Base-by-base conservation (phyloP, 1,140 invertebrate species). In the Drosophila ficusphila region DNA sequence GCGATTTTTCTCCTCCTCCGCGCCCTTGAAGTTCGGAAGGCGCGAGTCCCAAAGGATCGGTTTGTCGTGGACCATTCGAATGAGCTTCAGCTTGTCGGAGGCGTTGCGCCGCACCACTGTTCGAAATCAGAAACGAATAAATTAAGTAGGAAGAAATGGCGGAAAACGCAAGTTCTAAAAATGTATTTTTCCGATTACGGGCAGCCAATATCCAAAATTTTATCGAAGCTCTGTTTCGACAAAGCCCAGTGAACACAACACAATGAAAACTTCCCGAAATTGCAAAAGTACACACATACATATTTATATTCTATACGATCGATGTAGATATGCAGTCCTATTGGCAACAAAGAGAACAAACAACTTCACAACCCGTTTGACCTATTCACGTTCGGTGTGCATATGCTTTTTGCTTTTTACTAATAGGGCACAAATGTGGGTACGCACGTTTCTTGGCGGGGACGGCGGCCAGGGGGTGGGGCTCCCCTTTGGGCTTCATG, bases 31-130 rank as follows among this genome's bases (percentile, higher is more conserved):
- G 33, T 91, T 91, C n/a, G 90, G 90, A n/a, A 91, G 44, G 7
- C 90, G 90, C 0, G 90, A 91, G 42, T 91, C 90, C 90, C 90
- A 91, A 19, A 91, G 57, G 12, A 91, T 91, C 23, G 89, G 90
- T 53, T 91, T 90, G 29, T 91, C 82, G 36, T 91, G 89, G n/a
- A 91, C 90, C 90, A 91, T 91, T 54, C 89, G 86, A 21, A 91
- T 91, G 19, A 91, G 90, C 44, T 89, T 90, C 21, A 91, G 46
- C 42, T 91, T 91, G 58, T 91, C 90, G 46, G 89, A 90, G 27
- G 86, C 90, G 51, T 91, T 91, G 11, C 90, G 89, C 14, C 90
- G 76, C 34, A 90, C 89, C 82, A 91, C 90, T 91, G 46, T 19
- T 31, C 11, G 11, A 7, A 76, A 18, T 16, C 21, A 56, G 12